These are phyloP conservation scores for Athene noctua DNA, from an alignment of 2,113 vertebrate species.

Conservation along the genomic window DNA sequence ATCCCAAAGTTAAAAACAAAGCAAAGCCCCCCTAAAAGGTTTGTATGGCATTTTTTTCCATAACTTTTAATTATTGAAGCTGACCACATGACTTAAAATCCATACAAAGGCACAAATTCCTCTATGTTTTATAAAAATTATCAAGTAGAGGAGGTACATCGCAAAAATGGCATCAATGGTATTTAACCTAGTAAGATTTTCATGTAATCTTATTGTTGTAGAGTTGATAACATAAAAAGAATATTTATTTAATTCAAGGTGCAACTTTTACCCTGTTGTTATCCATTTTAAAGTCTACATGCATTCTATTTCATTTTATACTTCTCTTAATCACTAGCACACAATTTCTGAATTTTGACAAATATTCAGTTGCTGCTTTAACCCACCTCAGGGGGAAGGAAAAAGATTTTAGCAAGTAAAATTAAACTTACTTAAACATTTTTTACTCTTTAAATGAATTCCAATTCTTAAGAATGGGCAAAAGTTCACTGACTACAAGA, in stretches of 20 bases:
- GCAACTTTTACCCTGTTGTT: neutral
- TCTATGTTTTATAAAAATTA: neutral
- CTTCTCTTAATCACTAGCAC: neutral
- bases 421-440: conserved; percentile 29
- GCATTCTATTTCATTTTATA: neutral
- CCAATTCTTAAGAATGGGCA: neutral
- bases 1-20: neutral
- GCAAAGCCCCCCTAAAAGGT: rapidly evolving
- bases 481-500: neutral
- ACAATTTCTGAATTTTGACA: conserved; percentile 3
- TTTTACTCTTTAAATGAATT: conserved; percentile 34
- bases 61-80: neutral
- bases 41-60: neutral
- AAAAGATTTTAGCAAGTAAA: conserved; percentile 29
- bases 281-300: neutral
- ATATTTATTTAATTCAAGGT: neutral
- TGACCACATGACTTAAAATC: neutral
- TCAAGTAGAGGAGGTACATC: neutral
- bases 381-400: neutral
- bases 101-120: neutral
- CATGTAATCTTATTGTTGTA: neutral
- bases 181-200: neutral
- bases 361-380: neutral
- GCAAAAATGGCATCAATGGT: neutral
- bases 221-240: neutral